These are phyloP conservation scores for Drosophila repleta DNA, from an alignment of 1,140 invertebrate species.

Conservation along the genomic window DNA sequence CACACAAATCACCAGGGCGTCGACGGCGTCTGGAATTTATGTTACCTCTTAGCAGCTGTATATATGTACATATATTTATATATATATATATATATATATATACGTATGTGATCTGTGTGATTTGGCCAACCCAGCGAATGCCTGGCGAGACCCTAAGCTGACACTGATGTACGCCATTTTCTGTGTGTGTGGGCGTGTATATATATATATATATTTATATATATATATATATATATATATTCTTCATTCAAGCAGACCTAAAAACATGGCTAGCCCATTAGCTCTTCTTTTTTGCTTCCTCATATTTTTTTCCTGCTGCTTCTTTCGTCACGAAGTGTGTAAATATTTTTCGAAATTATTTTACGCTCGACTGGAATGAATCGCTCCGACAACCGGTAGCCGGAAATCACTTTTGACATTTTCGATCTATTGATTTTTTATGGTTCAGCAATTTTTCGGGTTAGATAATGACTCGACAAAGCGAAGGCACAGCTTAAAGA, in stretches of 20 bases:
- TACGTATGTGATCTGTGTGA: slow-evolving; percentile 65
- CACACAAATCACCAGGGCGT: slow-evolving; percentile 73
- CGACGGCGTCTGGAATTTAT: slow-evolving; percentile 73
- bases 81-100: slow-evolving; percentile 2
- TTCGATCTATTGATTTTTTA: slow-evolving; percentile 73
- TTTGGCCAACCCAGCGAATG: slow-evolving; percentile 48
- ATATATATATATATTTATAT: background rate
- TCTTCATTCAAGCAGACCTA: slow-evolving; percentile 43
- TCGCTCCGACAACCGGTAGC: slow-evolving; percentile 58
- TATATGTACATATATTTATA: background rate
- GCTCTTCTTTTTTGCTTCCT: slow-evolving; percentile 22
- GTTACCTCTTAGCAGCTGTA: slow-evolving; percentile 53
- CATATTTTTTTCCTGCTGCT: slow-evolving; percentile 28
- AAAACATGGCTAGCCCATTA: slow-evolving; percentile 58
- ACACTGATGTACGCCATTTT: slow-evolving; percentile 74
- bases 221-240: background rate
- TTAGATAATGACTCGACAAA: slow-evolving; percentile 54
- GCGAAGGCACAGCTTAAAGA: slow-evolving; percentile 22
- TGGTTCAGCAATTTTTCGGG: slow-evolving; percentile 64
- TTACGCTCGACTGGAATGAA: slow-evolving; percentile 67
- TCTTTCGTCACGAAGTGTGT: slow-evolving; percentile 49
- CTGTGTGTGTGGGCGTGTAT: slow-evolving; percentile 14
- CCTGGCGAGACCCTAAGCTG: slow-evolving; percentile 58
- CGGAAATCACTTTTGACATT: slow-evolving; percentile 81
- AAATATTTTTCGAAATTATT: slow-evolving; percentile 80